These are phyloP conservation scores for human (Homo sapiens) DNA, from an alignment of 2,113 vertebrate genomes.

Conservation along the genomic window DNA sequence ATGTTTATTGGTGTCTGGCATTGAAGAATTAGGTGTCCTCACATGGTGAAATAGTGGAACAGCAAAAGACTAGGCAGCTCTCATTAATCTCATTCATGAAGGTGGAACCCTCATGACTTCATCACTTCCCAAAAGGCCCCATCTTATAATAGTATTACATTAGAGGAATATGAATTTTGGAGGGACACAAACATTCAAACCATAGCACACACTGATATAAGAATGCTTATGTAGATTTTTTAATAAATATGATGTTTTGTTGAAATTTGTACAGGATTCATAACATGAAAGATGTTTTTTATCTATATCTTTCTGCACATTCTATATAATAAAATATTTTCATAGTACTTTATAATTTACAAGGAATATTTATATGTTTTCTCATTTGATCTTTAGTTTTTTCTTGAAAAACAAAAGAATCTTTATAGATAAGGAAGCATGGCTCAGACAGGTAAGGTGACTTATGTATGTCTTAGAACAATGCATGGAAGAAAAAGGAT, in stretches of 20 bases:
- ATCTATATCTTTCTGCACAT: not conserved
- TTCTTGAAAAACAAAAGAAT: constrained; percentile 8
- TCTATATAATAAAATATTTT: constrained; percentile 44
- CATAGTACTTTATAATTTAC: constrained; percentile 8
- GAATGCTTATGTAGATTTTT: constrained; percentile 11
- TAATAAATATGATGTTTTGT: constrained; percentile 8
- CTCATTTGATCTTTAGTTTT: constrained; percentile 25
- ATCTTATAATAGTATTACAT: not conserved
- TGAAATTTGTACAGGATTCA: constrained; percentile 33
- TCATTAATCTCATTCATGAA: not conserved
- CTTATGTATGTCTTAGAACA: not conserved
- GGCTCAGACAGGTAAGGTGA: not conserved
- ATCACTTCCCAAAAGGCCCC: not conserved
- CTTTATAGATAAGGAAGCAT: not conserved
- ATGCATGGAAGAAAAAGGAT: not conserved
- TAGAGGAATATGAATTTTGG: not conserved
- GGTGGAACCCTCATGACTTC: not conserved
- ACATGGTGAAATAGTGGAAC: not conserved
- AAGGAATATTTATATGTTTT: constrained; percentile 11
- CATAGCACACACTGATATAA: not conserved
- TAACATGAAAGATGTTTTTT: not conserved
- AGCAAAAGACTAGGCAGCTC: not conserved
- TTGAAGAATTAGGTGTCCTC: not conserved
- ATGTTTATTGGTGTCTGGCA: not conserved
- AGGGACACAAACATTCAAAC: not conserved